Conservation (phyloP, 2,888 invertebrate genomes). For the Epistrophe grossulariae region DNA sequence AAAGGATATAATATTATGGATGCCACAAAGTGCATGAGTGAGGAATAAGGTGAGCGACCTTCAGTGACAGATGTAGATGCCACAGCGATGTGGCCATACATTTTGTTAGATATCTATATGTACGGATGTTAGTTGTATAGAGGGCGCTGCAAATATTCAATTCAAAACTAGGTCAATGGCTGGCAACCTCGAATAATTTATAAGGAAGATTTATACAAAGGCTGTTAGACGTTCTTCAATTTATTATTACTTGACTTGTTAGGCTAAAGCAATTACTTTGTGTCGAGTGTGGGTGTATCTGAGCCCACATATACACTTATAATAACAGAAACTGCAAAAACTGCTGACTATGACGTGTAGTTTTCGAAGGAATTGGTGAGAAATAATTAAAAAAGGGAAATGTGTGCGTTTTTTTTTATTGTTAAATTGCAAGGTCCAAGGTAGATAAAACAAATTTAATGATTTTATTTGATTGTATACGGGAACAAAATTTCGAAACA, state of each 20-base stretch:
- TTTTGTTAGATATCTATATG: not conserved
- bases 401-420: no score
- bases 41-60: slow-evolving; percentile 66
- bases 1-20: not conserved
- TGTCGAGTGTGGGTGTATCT: slow-evolving; percentile 34
- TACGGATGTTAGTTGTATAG: slow-evolving; percentile 34
- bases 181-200: slow-evolving; percentile 48
- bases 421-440: no score
- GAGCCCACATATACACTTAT: no score
- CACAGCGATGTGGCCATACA: slow-evolving; percentile 11
- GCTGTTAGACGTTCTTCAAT: slow-evolving; percentile 58
- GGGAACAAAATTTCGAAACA: no score
- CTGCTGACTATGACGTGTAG: no score
- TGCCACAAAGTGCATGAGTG: slow-evolving; percentile 26
- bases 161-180: slow-evolving; percentile 72
- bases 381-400: no score
- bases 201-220: slow-evolving; percentile 32
- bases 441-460: no score
- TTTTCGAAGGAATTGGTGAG: no score
- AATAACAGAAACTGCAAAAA: no score
- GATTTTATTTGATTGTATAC: no score
- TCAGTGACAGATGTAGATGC: slow-evolving; percentile 36
- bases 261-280: slow-evolving; percentile 59
- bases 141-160: slow-evolving; percentile 66
- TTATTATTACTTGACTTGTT: slow-evolving; percentile 59